These are phyloP conservation scores for Leucopternis melanops DNA, from an alignment of 2,113 vertebrate species.

Conservation along the genomic window DNA sequence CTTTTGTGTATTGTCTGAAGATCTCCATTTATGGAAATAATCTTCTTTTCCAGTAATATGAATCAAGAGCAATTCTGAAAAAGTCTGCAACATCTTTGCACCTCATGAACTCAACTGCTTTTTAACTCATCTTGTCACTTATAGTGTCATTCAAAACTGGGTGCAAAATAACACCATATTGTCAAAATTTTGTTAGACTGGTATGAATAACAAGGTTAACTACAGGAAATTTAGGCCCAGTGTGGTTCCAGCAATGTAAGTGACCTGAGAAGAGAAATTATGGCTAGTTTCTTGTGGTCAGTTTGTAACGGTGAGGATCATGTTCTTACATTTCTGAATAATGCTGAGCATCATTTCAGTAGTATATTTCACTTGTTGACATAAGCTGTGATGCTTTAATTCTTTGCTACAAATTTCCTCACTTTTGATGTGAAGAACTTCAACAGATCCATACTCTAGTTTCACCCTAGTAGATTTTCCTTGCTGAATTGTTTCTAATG, in stretches of 20 bases:
- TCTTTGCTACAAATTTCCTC: not conserved
- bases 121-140: not conserved
- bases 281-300: not conserved
- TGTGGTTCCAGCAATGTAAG: not conserved
- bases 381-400: not conserved
- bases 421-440: not conserved
- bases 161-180: not conserved
- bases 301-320: not conserved
- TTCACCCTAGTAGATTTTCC: not conserved
- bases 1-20: not conserved
- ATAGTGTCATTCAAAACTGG: not conserved
- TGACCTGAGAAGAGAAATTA: not conserved
- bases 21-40: not conserved
- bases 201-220: not conserved
- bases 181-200: not conserved
- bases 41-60: not conserved
- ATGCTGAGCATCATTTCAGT: not conserved
- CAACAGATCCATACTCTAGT: not conserved
- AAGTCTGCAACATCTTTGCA: not conserved
- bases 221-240: not conserved
- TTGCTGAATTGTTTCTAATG: not conserved
- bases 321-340: not conserved
- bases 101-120: not conserved
- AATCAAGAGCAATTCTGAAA: not conserved
- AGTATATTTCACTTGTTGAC: not conserved